Percentiles rank a stretch among this genome's conserved stretches.
phyloP scores from a whole-genome alignment of 1,140 invertebrate genomes.

The Drosophila willistoni region DNA sequence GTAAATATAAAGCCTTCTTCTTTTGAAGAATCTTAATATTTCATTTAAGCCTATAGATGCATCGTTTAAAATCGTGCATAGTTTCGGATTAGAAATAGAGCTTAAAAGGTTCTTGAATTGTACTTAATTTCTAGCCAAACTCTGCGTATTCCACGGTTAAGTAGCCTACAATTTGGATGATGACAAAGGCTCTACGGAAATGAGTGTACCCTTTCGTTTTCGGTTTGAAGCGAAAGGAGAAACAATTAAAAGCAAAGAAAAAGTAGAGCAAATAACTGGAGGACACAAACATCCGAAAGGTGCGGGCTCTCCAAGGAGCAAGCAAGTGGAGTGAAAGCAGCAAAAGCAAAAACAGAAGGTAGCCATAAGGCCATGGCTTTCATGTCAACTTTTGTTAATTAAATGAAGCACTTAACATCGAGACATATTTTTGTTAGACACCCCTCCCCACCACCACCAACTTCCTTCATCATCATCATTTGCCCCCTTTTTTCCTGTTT shows the following conservation, averaged over 20 bases:
- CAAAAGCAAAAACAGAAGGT: background rate
- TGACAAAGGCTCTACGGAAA: background rate
- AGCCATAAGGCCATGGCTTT: conserved; percentile 45
- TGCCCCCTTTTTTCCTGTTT: background rate
- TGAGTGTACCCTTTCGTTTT: background rate
- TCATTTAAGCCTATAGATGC: too few relatives aligned
- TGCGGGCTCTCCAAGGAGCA: conserved; percentile 36
- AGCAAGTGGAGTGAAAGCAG: background rate
- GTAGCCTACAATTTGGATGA: too few relatives aligned
- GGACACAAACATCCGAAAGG: conserved; percentile 29
- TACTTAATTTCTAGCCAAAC: too few relatives aligned
- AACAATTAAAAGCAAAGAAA: conserved; percentile 14
- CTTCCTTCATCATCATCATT: background rate
- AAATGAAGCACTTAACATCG: conserved; percentile 79
- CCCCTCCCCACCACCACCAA: conserved; percentile 2
- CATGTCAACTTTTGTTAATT: conserved; percentile 79
- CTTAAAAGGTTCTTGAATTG: too few relatives aligned
- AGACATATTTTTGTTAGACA: conserved; percentile 65
- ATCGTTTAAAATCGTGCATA: too few relatives aligned
- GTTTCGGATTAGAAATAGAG: too few relatives aligned
- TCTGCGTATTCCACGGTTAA: too few relatives aligned
- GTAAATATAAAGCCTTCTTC: too few relatives aligned
- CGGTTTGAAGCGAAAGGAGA: background rate
- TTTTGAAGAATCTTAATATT: too few relatives aligned
- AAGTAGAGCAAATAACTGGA: conserved; percentile 12